Conservation (phyloP, 2,888 invertebrate species). For the Ceramica pisi region DNA sequence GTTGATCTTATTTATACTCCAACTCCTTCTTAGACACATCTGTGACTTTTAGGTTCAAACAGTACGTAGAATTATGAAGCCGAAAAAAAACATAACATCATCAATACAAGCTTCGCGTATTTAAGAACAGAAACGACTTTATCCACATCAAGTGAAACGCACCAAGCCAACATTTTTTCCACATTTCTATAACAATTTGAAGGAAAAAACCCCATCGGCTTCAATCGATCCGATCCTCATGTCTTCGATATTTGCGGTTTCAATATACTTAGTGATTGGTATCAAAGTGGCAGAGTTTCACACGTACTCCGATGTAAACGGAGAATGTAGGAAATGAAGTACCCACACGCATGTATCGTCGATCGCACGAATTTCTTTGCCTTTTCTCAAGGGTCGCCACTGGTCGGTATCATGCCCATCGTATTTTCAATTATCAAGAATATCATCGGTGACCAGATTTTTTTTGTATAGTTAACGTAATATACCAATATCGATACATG, state of each 20-base stretch:
- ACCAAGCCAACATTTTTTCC: slow-evolving; percentile 43
- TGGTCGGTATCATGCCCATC: neutral
- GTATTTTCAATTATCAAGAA: neutral
- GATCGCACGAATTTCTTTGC: too few relatives aligned
- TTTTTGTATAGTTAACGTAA: neutral
- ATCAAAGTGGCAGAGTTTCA: slow-evolving; percentile 65
- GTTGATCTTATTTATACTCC: too few relatives aligned
- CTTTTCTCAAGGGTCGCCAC: too few relatives aligned
- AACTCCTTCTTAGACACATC: too few relatives aligned
- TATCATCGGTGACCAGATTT: neutral
- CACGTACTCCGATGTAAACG: slow-evolving; percentile 62
- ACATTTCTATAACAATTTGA: slow-evolving; percentile 53
- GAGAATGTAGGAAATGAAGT: slow-evolving; percentile 19
- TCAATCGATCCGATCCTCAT: slow-evolving; percentile 64
- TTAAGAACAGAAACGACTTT: slow-evolving; percentile 6
- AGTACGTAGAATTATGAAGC: too few relatives aligned
- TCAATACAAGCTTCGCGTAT: neutral
- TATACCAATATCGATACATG: neutral
- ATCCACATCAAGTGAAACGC: slow-evolving; percentile 19
- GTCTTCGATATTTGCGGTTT: slow-evolving; percentile 69
- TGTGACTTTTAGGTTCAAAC: too few relatives aligned
- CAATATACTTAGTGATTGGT: slow-evolving; percentile 69
- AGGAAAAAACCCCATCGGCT: slow-evolving; percentile 42
- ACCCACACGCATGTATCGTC: neutral
- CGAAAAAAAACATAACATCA: neutral